phyloP scores from a whole-genome alignment of 2,888 invertebrate species.

The Lumbricus terrestris region DNA sequence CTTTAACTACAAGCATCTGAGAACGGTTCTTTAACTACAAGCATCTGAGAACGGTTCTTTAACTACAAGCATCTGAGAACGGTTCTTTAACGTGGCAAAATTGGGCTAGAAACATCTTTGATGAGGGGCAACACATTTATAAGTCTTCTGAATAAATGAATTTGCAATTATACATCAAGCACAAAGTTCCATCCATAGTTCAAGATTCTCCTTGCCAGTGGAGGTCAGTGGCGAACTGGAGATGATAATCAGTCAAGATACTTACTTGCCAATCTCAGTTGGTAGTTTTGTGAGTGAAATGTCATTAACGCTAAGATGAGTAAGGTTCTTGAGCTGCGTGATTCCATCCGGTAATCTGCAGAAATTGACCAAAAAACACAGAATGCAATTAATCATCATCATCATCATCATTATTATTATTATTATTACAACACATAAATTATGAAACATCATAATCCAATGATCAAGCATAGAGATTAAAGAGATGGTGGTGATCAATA shows the following conservation, averaged over 20 bases:
- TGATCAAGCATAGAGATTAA: too few relatives aligned
- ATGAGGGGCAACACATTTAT: too few relatives aligned
- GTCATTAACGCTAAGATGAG: conserved; percentile 92
- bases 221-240: background rate
- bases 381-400: conserved; percentile 56
- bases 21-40: too few relatives aligned
- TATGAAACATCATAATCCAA: too few relatives aligned
- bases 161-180: background rate
- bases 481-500: too few relatives aligned
- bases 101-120: too few relatives aligned
- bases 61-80: too few relatives aligned
- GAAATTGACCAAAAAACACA: background rate
- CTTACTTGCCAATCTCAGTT: conserved; percentile 88
- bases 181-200: background rate
- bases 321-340: conserved; percentile 88
- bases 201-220: background rate
- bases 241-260: background rate
- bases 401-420: too few relatives aligned
- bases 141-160: background rate
- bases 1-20: too few relatives aligned
- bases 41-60: too few relatives aligned
- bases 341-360: conserved; percentile 87
- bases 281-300: conserved; percentile 93
- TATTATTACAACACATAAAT: too few relatives aligned
- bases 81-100: too few relatives aligned